Conservation (phyloP, 53 echinoderm and acorn worm species). For the Holothuria leucospilota region DNA sequence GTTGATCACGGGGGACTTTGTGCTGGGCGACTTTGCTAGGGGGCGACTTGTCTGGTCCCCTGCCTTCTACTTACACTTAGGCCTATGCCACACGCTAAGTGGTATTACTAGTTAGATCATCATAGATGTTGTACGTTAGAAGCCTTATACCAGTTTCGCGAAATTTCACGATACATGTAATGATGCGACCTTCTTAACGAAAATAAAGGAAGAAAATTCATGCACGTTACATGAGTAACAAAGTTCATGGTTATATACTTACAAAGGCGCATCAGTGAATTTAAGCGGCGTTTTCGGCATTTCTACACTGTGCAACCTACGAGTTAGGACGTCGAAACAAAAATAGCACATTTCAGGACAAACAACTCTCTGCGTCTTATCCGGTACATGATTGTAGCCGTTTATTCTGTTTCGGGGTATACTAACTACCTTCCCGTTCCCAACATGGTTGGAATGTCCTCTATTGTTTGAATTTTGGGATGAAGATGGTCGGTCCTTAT, state of each 20-base stretch:
- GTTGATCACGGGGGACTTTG: too few species aligned
- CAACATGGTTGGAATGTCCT: conserved; percentile 51
- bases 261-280: conserved; percentile 98
- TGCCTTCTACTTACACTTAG: too few species aligned
- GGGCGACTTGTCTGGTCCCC: too few species aligned
- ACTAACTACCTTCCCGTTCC: conserved; percentile 62
- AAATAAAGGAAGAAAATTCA: too few species aligned
- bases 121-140: too few species aligned
- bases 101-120: too few species aligned
- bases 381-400: conserved; percentile 57
- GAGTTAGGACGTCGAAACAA: conserved; percentile 94
- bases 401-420: conserved; percentile 60
- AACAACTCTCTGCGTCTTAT: conserved; percentile 76
- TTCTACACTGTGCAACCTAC: conserved; percentile 80
- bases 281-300: conserved; percentile 84
- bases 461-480: conserved; percentile 28
- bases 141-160: conserved; percentile 7
- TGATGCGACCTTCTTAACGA: neutral
- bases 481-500: conserved; percentile 45
- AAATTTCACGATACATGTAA: neutral
- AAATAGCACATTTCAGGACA: conserved; percentile 98
- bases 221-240: too few species aligned
- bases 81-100: too few species aligned
- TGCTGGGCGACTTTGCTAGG: too few species aligned
- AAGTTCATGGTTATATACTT: conserved; percentile 45